Evolutionary conservation across 2,797 vertebrate genomes (phyloP), one percentile per base, ranked within the genome.

Genomic region (Kryptolebias ocellatus): DNA sequence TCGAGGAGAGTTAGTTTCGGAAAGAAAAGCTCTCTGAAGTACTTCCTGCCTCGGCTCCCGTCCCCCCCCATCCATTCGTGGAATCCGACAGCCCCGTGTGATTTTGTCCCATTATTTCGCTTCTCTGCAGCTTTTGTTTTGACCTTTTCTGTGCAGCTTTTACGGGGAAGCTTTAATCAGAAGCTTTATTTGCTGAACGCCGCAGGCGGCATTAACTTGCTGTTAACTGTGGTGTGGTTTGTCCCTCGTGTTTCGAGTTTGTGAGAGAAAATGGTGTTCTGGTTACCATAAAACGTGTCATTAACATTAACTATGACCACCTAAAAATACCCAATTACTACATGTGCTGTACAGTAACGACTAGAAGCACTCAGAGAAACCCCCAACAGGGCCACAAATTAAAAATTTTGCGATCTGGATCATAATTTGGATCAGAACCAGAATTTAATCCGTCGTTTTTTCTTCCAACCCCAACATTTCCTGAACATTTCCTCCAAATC

Each of bases 141-240:
- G 76, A 85, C 69, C 74, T 76, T 71, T 76, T 72, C 45, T 1
- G 44, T 45, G 24, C 10, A 67, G 74, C 80, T 83, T 89, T 90
- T 83, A 87, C 42, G 62, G 75, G 81, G 72, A 83, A 82, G 81
- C 73, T 78, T 84, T 90, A 84, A 89, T 89, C 83, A 90, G 90
- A 84, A 70, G 74, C 74, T 85, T 88, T 86, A 87, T 88, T 91
- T 90, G 76, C 71, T 71, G 72, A 87, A 80, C 69, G 88, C 81
- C 81, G 62, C 88, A 86, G 74, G 53, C 34, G 17, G 70, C 65
- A 81, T 89, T 72, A 61, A 79, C 64, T 87, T 89, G 72, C 80
- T 70, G 72, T 83, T 84, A 83, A 87, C 64, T 75, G 75, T 80
- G 88, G 84, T 52, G 72, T 5, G n/a, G 76, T 66, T 70, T 60